These are phyloP conservation scores for Tor tambroides DNA, from an alignment of 2,113 vertebrate genomes.

Conservation along the genomic window DNA sequence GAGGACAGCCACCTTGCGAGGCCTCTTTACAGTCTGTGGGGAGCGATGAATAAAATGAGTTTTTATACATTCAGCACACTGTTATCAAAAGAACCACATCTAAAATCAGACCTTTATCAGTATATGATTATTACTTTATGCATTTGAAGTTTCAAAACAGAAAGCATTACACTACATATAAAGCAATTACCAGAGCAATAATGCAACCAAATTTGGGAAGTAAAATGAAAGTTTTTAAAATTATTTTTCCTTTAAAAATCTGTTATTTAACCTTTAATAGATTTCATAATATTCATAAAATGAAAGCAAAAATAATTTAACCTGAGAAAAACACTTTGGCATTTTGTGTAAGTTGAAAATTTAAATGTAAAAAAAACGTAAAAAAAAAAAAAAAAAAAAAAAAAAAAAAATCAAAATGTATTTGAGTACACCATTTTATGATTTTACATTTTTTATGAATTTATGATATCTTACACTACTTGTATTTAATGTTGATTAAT, in stretches of 20 bases:
- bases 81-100: not conserved
- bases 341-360: too few species aligned
- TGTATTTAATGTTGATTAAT: not conserved
- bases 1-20: constrained; percentile 79
- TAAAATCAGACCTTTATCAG: not conserved
- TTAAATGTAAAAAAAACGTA: too few species aligned
- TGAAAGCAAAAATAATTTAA: not conserved
- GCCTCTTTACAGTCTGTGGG: constrained; percentile 88
- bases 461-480: not conserved
- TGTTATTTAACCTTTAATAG: not conserved
- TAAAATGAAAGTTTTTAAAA: not conserved
- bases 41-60: not conserved
- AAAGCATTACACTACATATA: too few species aligned
- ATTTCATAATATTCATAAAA: not conserved
- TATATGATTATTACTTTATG: not conserved
- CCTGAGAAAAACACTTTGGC: not conserved
- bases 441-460: not conserved
- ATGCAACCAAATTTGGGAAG: not conserved
- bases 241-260: not conserved
- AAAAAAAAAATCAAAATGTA: too few species aligned
- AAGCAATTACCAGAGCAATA: not conserved
- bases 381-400: too few species aligned
- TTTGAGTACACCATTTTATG: not conserved
- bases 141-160: not conserved
- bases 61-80: not conserved